phyloP scores from a whole-genome alignment of 2,797 vertebrate genomes.

The Decapterus maruadsi region DNA sequence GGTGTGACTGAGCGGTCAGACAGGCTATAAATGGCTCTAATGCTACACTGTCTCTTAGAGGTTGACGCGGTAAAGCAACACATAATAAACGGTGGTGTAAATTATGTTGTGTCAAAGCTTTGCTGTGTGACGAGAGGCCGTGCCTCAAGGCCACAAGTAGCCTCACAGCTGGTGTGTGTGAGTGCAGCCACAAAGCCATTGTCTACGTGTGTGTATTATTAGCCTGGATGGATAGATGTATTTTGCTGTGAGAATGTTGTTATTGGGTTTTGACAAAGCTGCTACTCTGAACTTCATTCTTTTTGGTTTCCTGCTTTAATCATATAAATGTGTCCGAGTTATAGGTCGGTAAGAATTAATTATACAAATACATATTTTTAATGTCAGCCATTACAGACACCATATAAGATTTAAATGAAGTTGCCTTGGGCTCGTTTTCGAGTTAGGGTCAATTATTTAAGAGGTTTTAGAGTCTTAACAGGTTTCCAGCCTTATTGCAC shows the following conservation, averaged over 20 bases:
- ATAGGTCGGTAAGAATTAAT: background rate
- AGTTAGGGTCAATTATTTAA: background rate
- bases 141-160: constrained; percentile 52
- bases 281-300: background rate
- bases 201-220: constrained; percentile 37
- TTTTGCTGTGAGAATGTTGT: background rate
- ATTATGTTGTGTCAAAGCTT: constrained; percentile 33
- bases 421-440: no score
- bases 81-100: constrained; percentile 48
- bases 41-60: constrained; percentile 24
- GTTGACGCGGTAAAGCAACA: constrained; percentile 38
- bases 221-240: constrained; percentile 3
- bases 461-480: background rate
- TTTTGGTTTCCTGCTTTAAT: background rate
- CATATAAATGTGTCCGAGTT: background rate
- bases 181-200: background rate
- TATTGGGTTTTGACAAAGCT: background rate
- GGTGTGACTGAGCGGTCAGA: constrained; percentile 58
- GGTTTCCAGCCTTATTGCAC: background rate
- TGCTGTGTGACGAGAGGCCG: constrained; percentile 34
- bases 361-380: background rate
- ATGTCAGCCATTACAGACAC: no score
- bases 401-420: no score
- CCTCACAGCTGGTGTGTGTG: constrained; percentile 8
- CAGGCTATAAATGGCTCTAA: constrained; percentile 53